Conservation (phyloP, 2,113 vertebrate genomes). For the Polypterus bichir region DNA sequence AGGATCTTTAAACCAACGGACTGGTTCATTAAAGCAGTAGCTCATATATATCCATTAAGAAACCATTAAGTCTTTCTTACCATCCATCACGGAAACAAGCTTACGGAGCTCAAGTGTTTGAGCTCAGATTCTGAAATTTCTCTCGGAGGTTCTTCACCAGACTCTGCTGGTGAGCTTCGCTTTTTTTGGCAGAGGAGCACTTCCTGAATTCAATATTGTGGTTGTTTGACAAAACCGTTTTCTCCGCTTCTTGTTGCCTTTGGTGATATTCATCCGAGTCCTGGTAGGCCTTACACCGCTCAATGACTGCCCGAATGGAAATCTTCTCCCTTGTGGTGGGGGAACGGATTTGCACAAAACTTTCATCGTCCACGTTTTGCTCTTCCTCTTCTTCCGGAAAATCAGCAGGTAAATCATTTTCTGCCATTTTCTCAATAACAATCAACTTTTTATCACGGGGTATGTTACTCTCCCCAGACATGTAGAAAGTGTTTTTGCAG, state of each 20-base stretch:
- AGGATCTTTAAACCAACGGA: no score
- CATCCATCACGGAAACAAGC: no score
- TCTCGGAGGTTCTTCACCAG: slow-evolving; percentile 77
- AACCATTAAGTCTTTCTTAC: no score
- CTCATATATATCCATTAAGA: no score
- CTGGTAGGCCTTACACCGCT: slow-evolving; percentile 62
- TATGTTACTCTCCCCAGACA: slow-evolving; percentile 40
- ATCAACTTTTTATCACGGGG: slow-evolving; percentile 43
- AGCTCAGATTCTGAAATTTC: slow-evolving; percentile 75
- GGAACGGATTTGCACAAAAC: slow-evolving; percentile 49
- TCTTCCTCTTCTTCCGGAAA: neutral
- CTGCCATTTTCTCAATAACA: slow-evolving; percentile 51
- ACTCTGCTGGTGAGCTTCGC: slow-evolving; percentile 43
- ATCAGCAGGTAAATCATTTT: neutral
- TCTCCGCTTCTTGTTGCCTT: slow-evolving; percentile 27
- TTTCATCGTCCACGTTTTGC: slow-evolving; percentile 18
- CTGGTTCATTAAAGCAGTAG: no score
- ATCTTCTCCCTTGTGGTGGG: slow-evolving; percentile 64
- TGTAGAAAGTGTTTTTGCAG: slow-evolving; percentile 18
- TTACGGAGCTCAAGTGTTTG: slow-evolving; percentile 33
- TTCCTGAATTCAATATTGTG: slow-evolving; percentile 24
- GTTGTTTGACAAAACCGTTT: slow-evolving; percentile 12
- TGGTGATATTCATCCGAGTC: slow-evolving; percentile 45
- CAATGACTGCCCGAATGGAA: slow-evolving; percentile 55
- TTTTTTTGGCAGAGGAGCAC: slow-evolving; percentile 23